Evolutionary conservation across 30 jellyfish, hydroid and myxozoan genomes (phyloP), one percentile per base, ranked within the genome.

Genomic region (Haliclystus octoradiatus): DNA sequence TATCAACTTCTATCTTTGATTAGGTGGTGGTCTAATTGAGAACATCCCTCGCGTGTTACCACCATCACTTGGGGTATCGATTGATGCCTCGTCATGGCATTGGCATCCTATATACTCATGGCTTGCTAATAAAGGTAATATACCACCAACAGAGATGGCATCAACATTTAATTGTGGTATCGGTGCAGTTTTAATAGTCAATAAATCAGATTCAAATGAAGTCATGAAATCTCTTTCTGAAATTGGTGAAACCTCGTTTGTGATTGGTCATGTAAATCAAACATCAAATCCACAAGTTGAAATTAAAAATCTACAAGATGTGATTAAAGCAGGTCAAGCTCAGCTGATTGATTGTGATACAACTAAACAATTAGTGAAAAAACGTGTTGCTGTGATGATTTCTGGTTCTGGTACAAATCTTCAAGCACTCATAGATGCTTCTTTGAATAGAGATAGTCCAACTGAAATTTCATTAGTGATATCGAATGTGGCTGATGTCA

Each of bases 321-420:
- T 19, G 19, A 5, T 40, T 40, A 19, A 5, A 5, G 57, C 9
- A 40, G 14, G 57, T 9, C 14, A 5, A 19, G 14, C 57, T 19
- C 19, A 9, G 57, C 57, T 40, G 9, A 19, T 40, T 40, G 14
- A 40, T 9, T 40, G 14, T 5, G 19, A 40, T 40, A 19, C 57
- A 19, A 40, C 57, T 9, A 40, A 9, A 5, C 14, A 9, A 9
- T 40, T 19, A 9, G 14, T 5, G 57, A 40, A 9, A 32, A 53
- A 79, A 88, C 82, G 66, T 13, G 94, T 88, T 26, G 97, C 92
- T 2, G 94, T 80, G 62, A 50, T 88, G 72, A 88, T 88, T 28
- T 88, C 97, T 46, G 97, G 97, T 4, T 73, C 93, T 23, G 97
- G 97, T 25, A 88, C 97, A 70, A 88, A 88, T 52, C 81, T 88